Evolutionary conservation across 2,113 vertebrate genomes (phyloP), one percentile per base, ranked within the genome.

Genomic region (Tetrao urogallus): DNA sequence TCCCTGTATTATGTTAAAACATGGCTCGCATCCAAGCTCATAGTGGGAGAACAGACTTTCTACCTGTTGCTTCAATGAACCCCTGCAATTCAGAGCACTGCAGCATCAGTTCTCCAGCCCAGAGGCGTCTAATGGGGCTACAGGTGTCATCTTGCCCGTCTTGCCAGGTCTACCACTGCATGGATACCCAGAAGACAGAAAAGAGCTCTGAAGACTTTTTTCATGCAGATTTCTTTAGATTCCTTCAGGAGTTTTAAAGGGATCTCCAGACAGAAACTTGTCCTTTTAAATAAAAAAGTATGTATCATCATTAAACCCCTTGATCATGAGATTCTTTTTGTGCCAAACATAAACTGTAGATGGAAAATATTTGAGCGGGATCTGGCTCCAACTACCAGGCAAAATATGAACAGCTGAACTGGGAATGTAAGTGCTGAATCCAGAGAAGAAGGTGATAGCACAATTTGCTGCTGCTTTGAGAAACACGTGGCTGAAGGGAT

Each of bases 331-430:
- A 91, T 58, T 67, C 7, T 34, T 77, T 86, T 92, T 86, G 86
- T 2, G 80, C 88, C 88, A 92, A 95, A 88, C 43, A 84, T 93
- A 77, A 96, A 83, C 57, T 90, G 85, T 84, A 88, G 67, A 83
- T 86, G 93, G 87, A 96, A 98, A 97, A 91, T 88, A 94, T 80
- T 54, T 89, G 48, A 92, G 48, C 63, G 73, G 72, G 90, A 96
- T 48, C 77, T 94, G 75, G 86, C 88, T 71, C 75, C 79, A 65
- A 40, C 30, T 90, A 11, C 52, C 45, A 72, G n/a, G 83, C 72
- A 71, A 92, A 82, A 93, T 89, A 67, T 21, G 91, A 93, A 75
- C 63, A 52, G 42, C 48, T 91, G 92, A 92, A 75, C 66, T 82
- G 93, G 83, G 88, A 96, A 92, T 92, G 3, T 43, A 82, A 97